A percentile compares a stretch with the other conserved stretches of the same genome.
Conservation (phyloP, 2,797 vertebrate genomes). For the Craterocephalus amniculus region DNA sequence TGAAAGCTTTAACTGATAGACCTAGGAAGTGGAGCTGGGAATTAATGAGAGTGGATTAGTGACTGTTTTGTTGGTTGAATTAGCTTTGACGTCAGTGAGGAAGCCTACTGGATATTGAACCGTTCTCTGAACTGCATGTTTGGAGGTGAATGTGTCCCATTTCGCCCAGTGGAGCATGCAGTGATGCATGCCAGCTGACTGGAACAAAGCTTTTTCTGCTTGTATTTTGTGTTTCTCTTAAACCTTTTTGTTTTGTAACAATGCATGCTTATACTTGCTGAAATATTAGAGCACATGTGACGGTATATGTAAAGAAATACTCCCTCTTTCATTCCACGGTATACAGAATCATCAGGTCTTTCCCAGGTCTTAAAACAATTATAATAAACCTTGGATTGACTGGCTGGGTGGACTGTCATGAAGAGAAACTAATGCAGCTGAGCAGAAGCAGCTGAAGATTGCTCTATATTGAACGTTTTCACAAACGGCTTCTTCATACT, state of each 20-base stretch:
- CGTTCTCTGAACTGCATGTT: constrained; percentile 52
- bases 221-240: constrained; percentile 19
- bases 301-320: not conserved
- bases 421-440: no score
- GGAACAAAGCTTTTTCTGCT: constrained; percentile 19
- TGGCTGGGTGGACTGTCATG: no score
- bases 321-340: not conserved
- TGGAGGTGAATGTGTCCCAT: constrained; percentile 25
- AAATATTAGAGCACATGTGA: no score
- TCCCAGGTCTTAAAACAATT: not conserved
- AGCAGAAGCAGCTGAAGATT: not conserved
- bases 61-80: constrained; percentile 18
- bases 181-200: constrained; percentile 50
- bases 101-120: constrained; percentile 17
- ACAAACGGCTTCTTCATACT: not conserved
- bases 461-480: not conserved
- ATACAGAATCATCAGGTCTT: not conserved
- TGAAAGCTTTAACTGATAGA: constrained; percentile 12
- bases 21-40: constrained; percentile 36
- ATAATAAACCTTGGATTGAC: not conserved
- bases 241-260: not conserved
- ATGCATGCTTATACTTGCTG: not conserved
- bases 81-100: constrained; percentile 28
- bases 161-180: constrained; percentile 53
- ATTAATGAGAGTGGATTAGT: constrained; percentile 34